Evolutionary conservation across 2,888 invertebrate genomes (phyloP).

Genomic region (Synanthedon formicaeformis): DNA sequence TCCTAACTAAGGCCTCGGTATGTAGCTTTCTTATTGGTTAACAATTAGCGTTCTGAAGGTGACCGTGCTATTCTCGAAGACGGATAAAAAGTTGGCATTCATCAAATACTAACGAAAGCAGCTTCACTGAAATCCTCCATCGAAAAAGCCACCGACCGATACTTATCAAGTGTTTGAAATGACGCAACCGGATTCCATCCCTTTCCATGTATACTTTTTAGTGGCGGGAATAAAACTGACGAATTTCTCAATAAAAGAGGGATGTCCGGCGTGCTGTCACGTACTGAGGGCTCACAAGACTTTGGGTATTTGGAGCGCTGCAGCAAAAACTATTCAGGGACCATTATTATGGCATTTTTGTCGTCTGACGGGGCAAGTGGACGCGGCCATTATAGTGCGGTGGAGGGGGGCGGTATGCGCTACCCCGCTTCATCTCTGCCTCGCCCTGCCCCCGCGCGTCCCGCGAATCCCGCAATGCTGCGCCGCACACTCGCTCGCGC

Average conservation of each 20-base stretch:
- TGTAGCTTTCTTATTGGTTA: slow-evolving; percentile 54
- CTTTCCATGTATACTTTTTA: slow-evolving; percentile 51
- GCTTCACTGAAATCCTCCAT: slow-evolving; percentile 55
- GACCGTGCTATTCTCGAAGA: slow-evolving; percentile 52
- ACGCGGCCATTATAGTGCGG: slow-evolving; percentile 59
- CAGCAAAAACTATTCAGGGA: slow-evolving; percentile 67
- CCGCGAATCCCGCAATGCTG: slow-evolving; percentile 22
- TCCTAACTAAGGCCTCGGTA: too few species aligned
- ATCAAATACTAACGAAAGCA: slow-evolving; percentile 57
- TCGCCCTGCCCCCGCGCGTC: slow-evolving; percentile 20
- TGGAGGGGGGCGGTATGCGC: slow-evolving; percentile 19
- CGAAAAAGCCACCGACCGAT: slow-evolving; percentile 57
- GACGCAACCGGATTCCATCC: slow-evolving; percentile 66
- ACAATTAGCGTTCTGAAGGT: slow-evolving; percentile 63
- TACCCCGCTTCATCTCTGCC: slow-evolving; percentile 16
- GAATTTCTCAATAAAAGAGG: slow-evolving; percentile 71
- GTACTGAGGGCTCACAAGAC: slow-evolving; percentile 41
- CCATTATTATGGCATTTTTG: slow-evolving; percentile 72
- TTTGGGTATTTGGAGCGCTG: slow-evolving; percentile 63
- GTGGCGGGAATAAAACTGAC: slow-evolving; percentile 61
- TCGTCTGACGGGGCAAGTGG: slow-evolving; percentile 67
- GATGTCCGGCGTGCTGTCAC: slow-evolving; percentile 63
- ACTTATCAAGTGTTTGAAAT: slow-evolving; percentile 72
- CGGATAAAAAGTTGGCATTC: slow-evolving; percentile 53
- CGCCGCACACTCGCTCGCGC: slow-evolving; percentile 36